Base-by-base conservation (phyloP, 2,113 vertebrate species). In the Ciconia stormi region DNA sequence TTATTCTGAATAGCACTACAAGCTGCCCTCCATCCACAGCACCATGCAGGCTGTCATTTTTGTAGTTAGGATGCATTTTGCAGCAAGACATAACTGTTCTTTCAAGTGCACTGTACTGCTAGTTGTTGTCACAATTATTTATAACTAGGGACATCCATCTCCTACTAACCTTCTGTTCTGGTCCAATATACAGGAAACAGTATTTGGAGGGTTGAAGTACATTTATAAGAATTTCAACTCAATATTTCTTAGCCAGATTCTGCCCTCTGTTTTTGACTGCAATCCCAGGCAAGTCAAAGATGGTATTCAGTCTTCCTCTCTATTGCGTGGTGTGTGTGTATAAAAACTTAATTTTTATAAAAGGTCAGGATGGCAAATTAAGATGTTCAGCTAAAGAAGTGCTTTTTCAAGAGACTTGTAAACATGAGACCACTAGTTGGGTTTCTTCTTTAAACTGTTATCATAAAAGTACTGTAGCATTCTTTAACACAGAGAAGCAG, bases 131-230 rank as follows among this genome's bases (percentile, higher is more conserved):
- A 96, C 89, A 93, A 97, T 96, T 96, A 97, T 96, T 97, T 96
- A 97, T 96, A 97, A 93, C 93, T 61, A 95, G 71, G 89, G 95
- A 95, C 93, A 96, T 77, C 84, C 89, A 95, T 97, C 93, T 96
- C 96, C 96, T 97, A 97, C 94, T 97, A 97, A 95, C 95, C 94
- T 97, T 97, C 95, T 97, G 97, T 97, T 97, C 89, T 94, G 91
- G 95, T 95, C 95, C 95, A 96, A 93, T 47, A 86, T 34, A 91
- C 49, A 95, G 89, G 93, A 91, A 95, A 90, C 59, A 77, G 94
- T 42, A 91, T 70, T 66, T 82, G 58, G 73, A 93, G 63, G 34
- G 89, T 8, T 73, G 49, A 91, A 87, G 26, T 58, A 67, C 44
- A 84, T 79, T 84, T 95, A 19, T n/a, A 81, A 94, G 46, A 77